phyloP scores from a whole-genome alignment of 2,888 invertebrate species.

The Melolontha melolontha region DNA sequence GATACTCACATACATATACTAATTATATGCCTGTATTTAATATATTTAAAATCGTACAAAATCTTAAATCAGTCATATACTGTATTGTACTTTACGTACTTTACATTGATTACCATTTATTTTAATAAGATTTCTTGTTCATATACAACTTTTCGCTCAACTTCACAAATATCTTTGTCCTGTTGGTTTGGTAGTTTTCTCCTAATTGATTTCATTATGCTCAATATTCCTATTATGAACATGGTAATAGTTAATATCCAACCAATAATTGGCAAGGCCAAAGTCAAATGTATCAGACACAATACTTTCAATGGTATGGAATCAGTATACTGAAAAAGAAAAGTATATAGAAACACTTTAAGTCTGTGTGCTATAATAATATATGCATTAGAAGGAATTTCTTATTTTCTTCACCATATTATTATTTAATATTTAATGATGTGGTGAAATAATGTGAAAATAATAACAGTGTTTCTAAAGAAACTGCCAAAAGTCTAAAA shows the following conservation, averaged over 20 bases:
- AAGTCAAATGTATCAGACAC: background rate
- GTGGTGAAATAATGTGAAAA: no score
- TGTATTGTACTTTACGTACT: no score
- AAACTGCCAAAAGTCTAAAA: no score
- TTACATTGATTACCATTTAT: background rate
- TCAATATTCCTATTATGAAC: slow-evolving; percentile 3
- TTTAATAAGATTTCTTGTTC: slow-evolving; percentile 13
- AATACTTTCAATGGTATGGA: slow-evolving; percentile 5
- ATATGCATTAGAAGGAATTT: no score
- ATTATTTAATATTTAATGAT: no score
- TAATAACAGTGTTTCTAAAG: no score
- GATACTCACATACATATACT: no score
- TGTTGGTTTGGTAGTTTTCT: background rate
- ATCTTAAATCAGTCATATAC: no score
- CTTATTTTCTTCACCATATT: no score
- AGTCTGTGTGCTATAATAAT: no score
- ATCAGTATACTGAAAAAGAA: slow-evolving; percentile 13
- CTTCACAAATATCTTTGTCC: background rate
- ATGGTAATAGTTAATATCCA: background rate
- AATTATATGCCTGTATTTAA: no score
- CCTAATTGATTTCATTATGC: background rate
- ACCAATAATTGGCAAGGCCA: background rate
- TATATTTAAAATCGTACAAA: no score
- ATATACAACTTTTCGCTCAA: background rate
- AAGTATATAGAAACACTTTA: background rate